A percentile compares a stretch with the other conserved stretches of the same genome.
Conservation (phyloP, 2,888 invertebrate species). For the Netelia melanura region DNA sequence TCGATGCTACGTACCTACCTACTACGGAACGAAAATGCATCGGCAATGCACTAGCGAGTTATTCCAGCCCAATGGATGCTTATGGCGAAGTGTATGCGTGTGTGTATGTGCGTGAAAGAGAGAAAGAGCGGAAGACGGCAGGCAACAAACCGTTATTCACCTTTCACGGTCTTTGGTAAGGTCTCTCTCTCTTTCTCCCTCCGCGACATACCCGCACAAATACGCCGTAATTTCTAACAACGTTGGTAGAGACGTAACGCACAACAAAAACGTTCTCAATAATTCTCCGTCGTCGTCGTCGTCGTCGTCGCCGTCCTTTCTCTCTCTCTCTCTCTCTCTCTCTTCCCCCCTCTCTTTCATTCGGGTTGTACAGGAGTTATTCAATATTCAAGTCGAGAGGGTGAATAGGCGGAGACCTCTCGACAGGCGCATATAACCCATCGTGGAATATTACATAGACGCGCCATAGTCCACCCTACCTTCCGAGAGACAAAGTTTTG, state of each 20-base stretch:
- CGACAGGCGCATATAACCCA: constrained; percentile 8
- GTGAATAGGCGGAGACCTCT: constrained; percentile 24
- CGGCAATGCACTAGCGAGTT: constrained; percentile 59
- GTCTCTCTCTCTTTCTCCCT: not conserved
- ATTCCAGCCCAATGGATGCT: constrained; percentile 52
- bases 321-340: too few species aligned
- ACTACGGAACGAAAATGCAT: constrained; percentile 35
- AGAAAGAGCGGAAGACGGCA: constrained; percentile 12
- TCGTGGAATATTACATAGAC: constrained; percentile 13
- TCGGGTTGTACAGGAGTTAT: constrained; percentile 51
- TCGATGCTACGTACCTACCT: not conserved
- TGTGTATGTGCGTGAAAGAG: not conserved
- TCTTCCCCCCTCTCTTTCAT: constrained; percentile 3
- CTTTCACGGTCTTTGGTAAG: constrained; percentile 42
- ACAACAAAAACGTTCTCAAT: constrained; percentile 27
- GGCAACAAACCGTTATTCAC: constrained; percentile 43
- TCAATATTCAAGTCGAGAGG: constrained; percentile 58
- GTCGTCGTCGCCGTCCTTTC: not conserved
- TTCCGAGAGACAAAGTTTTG: constrained; percentile 29
- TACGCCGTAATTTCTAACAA: constrained; percentile 53
- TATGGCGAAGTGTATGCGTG: not conserved
- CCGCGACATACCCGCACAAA: constrained; percentile 15
- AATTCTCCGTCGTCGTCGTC: constrained; percentile 6
- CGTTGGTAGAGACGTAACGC: constrained; percentile 43
- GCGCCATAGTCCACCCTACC: constrained; percentile 31